These are phyloP conservation scores for Pollachius pollachius DNA, from an alignment of 2,113 vertebrate species.

Conservation along the genomic window DNA sequence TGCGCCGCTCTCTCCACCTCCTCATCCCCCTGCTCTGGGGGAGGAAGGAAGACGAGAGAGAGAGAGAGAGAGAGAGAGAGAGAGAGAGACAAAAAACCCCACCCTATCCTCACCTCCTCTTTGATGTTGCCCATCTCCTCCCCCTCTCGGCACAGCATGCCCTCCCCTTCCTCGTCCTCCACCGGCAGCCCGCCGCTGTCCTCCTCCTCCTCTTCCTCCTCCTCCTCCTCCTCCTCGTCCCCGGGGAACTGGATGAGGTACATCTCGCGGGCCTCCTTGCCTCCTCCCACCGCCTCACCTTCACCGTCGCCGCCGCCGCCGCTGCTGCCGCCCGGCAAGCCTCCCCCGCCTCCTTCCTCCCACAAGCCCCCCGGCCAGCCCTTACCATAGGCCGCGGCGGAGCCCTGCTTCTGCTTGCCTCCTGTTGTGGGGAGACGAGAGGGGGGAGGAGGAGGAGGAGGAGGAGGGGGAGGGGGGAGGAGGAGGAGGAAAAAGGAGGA, in stretches of 20 bases:
- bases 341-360: conserved; percentile 67
- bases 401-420: conserved; percentile 71
- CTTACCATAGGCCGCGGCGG: conserved; percentile 63
- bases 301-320: conserved; percentile 13
- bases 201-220: too few relatives aligned
- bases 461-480: conserved; percentile 9
- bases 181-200: conserved; percentile 39
- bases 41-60: background rate
- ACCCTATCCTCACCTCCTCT: conserved; percentile 75
- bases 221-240: conserved; percentile 42
- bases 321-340: conserved; percentile 13
- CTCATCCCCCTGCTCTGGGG: conserved; percentile 29
- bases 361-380: conserved; percentile 72
- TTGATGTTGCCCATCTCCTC: conserved; percentile 78
- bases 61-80: background rate
- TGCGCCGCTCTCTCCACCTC: conserved; percentile 59
- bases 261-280: conserved; percentile 72
- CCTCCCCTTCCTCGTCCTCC: conserved; percentile 72
- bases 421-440: conserved; percentile 59
- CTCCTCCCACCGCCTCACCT: conserved; percentile 45
- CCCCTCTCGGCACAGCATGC: conserved; percentile 67
- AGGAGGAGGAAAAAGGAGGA: conserved; percentile 21
- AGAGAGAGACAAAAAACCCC: background rate
- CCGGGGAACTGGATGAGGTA: conserved; percentile 70
- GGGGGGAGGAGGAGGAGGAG: conserved; percentile 15